Evolutionary conservation across 2,888 invertebrate genomes (phyloP), one percentile per base, ranked within the genome.

Genomic region (Stenodema calcarata): DNA sequence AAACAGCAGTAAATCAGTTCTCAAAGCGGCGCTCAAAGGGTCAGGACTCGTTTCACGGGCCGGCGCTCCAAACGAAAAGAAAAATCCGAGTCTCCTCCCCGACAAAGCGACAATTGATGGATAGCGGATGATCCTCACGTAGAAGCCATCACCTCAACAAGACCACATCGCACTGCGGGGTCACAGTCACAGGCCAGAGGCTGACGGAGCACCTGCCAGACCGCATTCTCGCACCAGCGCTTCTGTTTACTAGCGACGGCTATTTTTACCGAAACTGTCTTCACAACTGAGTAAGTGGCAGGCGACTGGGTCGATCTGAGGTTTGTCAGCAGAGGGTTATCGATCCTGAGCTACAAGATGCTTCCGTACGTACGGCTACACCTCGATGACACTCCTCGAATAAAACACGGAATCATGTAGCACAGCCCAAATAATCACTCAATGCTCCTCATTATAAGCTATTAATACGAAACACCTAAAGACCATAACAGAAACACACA

Each of bases 61-160:
- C 16, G 18, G 73, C 73, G 62, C 18, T 23, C 62, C 9, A 35
- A 35, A 75, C 73, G n/a, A 30, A 28, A 41, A 75, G 73, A 41
- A 41, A 75, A 41, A 30, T 30, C 73, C 7, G 28, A 18, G 30
- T 35, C 73, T 16, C 16, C 14, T 30, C 35, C 23, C 69, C 73
- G 73, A 75, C 73, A 75, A 35, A 75, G 35, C 30, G 16, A 16
- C 41, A 41, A 41, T 75, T 75, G 73, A 75, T 41, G 73, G 73
- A 75, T 75, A 75, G 41, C 18, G 41, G 73, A 75, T 41, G 73
- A 75, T 75, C 73, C 73, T 75, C 73, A 75, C 73, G 73, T 75
- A 75, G 73, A 16, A 62, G 62, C 62, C 23, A 23, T 62, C 62
- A 27, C 62, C 23, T 62, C 62, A 62, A 62, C 62, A 27, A 62